Evolutionary conservation across 2,797 vertebrate species (phyloP).

Genomic region (Sebastes itinus): DNA sequence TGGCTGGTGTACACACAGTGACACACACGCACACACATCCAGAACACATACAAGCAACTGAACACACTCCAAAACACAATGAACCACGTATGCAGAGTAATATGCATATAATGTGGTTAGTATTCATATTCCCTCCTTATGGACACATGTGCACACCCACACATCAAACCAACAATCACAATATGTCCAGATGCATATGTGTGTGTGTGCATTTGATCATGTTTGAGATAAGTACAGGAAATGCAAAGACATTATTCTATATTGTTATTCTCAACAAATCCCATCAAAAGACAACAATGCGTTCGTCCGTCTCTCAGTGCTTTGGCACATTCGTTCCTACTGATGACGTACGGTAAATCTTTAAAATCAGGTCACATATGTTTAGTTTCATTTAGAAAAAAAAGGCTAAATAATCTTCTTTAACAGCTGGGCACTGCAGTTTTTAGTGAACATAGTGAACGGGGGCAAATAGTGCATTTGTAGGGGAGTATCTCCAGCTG

Average conservation of each 20-base stretch:
- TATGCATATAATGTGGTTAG: neutral
- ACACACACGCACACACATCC: neutral
- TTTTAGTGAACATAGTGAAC: neutral
- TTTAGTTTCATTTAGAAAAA: neutral
- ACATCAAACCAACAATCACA: neutral
- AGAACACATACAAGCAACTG: constrained; percentile 3
- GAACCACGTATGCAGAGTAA: neutral
- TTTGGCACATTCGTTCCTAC: neutral
- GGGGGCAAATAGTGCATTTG: neutral
- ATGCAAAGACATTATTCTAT: neutral
- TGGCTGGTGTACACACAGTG: constrained; percentile 20
- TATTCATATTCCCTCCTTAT: neutral
- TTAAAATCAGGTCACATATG: neutral
- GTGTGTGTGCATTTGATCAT: neutral
- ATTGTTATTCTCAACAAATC: neutral
- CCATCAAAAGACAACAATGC: neutral
- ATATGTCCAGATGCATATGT: neutral
- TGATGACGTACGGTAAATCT: neutral
- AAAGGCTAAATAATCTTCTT: neutral
- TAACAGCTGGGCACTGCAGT: neutral
- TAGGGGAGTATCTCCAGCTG: neutral
- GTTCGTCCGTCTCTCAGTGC: neutral
- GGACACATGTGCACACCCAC: constrained; percentile 7
- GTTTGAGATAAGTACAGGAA: neutral
- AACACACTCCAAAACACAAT: constrained; percentile 6